These are phyloP conservation scores for Hylaea fasciaria DNA, from an alignment of 2,888 invertebrate genomes.

Conservation along the genomic window DNA sequence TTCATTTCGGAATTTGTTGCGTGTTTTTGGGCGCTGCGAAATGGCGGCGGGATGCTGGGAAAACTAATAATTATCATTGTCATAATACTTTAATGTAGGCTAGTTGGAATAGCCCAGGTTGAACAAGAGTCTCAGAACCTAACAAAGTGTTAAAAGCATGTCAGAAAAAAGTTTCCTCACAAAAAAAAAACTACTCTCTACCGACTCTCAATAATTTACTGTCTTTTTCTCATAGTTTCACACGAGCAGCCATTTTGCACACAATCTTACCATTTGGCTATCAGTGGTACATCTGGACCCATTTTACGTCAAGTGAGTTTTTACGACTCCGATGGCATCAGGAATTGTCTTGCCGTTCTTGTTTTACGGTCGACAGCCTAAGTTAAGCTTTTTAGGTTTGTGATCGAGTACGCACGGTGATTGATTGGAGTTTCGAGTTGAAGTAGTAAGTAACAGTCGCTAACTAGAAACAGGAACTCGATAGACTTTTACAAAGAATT, in stretches of 20 bases:
- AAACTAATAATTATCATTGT: too few relatives aligned
- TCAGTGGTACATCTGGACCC: conserved; percentile 48
- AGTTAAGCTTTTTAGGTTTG: conserved; percentile 27
- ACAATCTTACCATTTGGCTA: conserved; percentile 42
- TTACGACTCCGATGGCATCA: conserved; percentile 50
- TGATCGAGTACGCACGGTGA: conserved; percentile 18
- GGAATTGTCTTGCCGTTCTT: conserved; percentile 23
- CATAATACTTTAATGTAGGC: neutral
- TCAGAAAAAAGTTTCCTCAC: too few relatives aligned
- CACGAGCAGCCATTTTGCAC: conserved; percentile 49
- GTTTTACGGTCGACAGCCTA: conserved; percentile 26
- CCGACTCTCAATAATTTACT: too few relatives aligned
- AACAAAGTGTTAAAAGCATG: too few relatives aligned
- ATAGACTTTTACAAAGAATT: too few relatives aligned
- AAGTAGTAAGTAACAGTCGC: too few relatives aligned
- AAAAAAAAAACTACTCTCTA: too few relatives aligned
- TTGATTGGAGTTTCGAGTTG: too few relatives aligned
- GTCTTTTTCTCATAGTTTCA: neutral
- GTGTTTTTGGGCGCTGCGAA: conserved; percentile 43
- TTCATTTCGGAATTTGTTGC: conserved; percentile 62
- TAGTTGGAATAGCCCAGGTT: too few relatives aligned
- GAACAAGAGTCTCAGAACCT: too few relatives aligned
- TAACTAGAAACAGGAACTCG: too few relatives aligned
- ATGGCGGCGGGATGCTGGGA: conserved; percentile 23
- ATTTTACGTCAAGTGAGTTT: conserved; percentile 50